Percentiles rank a stretch among this genome's conserved stretches.
Evolutionary conservation across 2,113 vertebrate species (phyloP).

Genomic region (Muntiacus muntjak): DNA sequence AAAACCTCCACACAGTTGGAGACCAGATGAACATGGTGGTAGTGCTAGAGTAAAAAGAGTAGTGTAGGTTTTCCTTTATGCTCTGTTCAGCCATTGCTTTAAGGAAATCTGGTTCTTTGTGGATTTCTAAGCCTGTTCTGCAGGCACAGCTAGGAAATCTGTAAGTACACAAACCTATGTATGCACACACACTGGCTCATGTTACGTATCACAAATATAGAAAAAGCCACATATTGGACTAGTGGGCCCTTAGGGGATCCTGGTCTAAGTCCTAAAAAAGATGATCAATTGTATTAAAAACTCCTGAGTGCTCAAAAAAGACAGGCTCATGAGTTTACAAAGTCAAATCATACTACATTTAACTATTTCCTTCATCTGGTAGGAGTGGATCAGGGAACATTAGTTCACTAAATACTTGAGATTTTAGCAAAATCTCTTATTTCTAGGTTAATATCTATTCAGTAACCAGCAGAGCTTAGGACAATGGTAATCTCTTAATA

Average conservation of each 20-base stretch:
- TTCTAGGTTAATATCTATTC: background rate
- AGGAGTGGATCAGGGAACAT: background rate
- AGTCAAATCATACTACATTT: background rate
- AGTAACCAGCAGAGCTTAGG: background rate
- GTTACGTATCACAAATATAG: background rate
- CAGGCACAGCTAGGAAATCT: background rate
- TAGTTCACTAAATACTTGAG: background rate
- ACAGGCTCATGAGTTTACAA: background rate
- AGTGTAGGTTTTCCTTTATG: background rate
- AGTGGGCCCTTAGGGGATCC: background rate
- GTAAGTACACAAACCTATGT: background rate
- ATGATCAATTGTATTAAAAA: background rate
- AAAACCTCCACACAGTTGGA: background rate
- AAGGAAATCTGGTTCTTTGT: background rate
- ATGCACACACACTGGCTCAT: background rate
- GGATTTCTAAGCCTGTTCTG: background rate
- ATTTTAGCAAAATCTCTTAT: background rate
- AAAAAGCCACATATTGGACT: background rate
- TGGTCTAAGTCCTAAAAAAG: background rate
- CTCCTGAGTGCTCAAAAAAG: background rate
- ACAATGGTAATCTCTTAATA: background rate
- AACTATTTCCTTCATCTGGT: background rate
- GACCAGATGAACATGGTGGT: background rate
- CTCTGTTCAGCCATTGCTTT: background rate
- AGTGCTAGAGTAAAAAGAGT: background rate